phyloP scores from a whole-genome alignment of 1,140 invertebrate species.

The Sitophilus oryzae region DNA sequence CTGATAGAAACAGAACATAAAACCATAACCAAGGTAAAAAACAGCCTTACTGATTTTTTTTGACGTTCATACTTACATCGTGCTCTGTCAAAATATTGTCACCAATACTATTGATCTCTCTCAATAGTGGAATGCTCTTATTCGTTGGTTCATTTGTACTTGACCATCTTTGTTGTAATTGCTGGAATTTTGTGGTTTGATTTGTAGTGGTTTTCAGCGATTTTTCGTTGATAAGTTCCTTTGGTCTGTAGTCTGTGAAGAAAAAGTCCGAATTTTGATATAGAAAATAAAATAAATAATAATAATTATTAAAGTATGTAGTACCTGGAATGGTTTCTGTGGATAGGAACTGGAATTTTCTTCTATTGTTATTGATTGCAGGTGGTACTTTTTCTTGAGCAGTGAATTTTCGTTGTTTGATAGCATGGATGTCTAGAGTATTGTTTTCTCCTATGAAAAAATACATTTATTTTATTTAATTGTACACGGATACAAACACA shows the following conservation, averaged over 20 bases:
- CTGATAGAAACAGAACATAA: too few species aligned
- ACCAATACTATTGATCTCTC: conserved; percentile 48
- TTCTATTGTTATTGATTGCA: conserved; percentile 62
- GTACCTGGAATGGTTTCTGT: conserved; percentile 65
- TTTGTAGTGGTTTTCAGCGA: conserved; percentile 67
- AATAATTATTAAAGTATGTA: background rate
- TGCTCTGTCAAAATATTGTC: conserved; percentile 53
- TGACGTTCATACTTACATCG: conserved; percentile 44
- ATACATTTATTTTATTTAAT: too few species aligned
- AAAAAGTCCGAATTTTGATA: background rate
- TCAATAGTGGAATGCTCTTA: conserved; percentile 49
- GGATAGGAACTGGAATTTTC: conserved; percentile 78
- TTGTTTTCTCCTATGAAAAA: conserved; percentile 12
- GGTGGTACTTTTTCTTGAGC: conserved; percentile 38
- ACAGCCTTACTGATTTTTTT: conserved; percentile 2
- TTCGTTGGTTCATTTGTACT: conserved; percentile 50
- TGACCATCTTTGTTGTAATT: conserved; percentile 67
- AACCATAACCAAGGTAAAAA: background rate
- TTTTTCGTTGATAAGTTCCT: conserved; percentile 52
- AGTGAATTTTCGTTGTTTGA: conserved; percentile 46
- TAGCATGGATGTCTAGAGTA: conserved; percentile 28
- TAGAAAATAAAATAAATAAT: background rate
- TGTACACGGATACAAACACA: too few species aligned
- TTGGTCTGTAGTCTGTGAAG: conserved; percentile 75
- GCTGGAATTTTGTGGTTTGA: conserved; percentile 71